Evolutionary conservation across 1,140 invertebrate genomes (phyloP), one percentile per base, ranked within the genome.

Genomic region (Capitella teleta): DNA sequence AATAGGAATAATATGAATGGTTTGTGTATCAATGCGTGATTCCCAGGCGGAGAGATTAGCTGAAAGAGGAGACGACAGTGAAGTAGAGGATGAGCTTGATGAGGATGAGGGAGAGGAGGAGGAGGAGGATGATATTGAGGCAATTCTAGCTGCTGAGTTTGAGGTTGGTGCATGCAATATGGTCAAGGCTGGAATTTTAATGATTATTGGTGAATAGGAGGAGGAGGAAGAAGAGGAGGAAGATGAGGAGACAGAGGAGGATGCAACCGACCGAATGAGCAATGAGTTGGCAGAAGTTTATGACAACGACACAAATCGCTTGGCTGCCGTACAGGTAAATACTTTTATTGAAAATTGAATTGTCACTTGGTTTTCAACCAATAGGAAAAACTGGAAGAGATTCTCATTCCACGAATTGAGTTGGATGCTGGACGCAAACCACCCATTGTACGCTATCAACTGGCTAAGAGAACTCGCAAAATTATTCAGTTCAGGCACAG

Each of bases 161-260:
- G 67, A 67, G 60, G 66, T 67, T 37, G 56, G n/a, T 30, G 34
- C 19, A 26, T 50, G n/a, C 10, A 24, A 1, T 2, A 21, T 34
- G n/a, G 23, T 12, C 12, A 28, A n/a, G 19, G 32, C 23, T 10
- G 34, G 4, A 21, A 19, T 37, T 40, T 19, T 49, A n/a, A 40
- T n/a, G 21, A 40, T 19, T 18, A 10, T 24, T 47, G 25, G 5
- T 28, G 6, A 48, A 45, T 6, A 50, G 24, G 25, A 69, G 60
- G 67, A 69, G 34, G 68, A 71, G 45, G 66, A 72, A 55, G 69
- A 66, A 40, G 70, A 72, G 28, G 69, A 72, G 42, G 68, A 67
- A 36, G 71, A 74, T 37, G 69, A 73, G 50, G 69, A 70, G 49
- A 48, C 61, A 37, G 71, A 72, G 52, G 67, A 70, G 38, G 69